A percentile compares a stretch with the other conserved stretches of the same genome.
These are phyloP conservation scores for Bruchidius siliquastri DNA, from an alignment of 2,888 invertebrate species.

Conservation along the genomic window DNA sequence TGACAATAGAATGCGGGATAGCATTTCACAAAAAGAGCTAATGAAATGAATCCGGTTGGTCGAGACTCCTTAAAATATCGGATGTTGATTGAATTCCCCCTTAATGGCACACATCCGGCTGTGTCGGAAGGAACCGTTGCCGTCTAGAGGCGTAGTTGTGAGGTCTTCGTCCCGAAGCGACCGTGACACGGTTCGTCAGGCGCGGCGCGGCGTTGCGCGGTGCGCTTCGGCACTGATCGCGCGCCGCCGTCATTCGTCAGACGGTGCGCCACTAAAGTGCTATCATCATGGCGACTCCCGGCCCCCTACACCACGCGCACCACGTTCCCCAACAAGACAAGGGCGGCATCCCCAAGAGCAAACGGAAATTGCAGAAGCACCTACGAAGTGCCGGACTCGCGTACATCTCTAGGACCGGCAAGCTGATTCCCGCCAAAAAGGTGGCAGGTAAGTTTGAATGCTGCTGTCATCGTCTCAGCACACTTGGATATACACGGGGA, in stretches of 20 bases:
- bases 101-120: too few relatives aligned
- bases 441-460: conserved; percentile 45
- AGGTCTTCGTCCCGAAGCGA: not conserved
- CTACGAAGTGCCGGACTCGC: conserved; percentile 48
- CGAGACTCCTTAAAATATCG: too few relatives aligned
- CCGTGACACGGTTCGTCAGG: not conserved
- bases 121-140: too few relatives aligned
- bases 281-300: not conserved
- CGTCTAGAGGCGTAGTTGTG: not conserved
- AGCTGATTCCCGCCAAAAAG: conserved; percentile 50
- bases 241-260: not conserved
- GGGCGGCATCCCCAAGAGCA: conserved; percentile 42
- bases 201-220: conserved; percentile 11
- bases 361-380: conserved; percentile 49
- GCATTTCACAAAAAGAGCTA: too few relatives aligned
- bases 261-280: not conserved
- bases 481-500: not conserved
- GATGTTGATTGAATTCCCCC: too few relatives aligned
- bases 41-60: too few relatives aligned
- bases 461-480: not conserved
- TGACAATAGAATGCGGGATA: too few relatives aligned
- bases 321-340: not conserved
- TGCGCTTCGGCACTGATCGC: conserved; percentile 5
- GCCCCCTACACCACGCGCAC: not conserved
- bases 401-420: conserved; percentile 50